These are phyloP conservation scores for Corvus hawaiiensis DNA, from an alignment of 2,113 vertebrate species.

Conservation along the genomic window DNA sequence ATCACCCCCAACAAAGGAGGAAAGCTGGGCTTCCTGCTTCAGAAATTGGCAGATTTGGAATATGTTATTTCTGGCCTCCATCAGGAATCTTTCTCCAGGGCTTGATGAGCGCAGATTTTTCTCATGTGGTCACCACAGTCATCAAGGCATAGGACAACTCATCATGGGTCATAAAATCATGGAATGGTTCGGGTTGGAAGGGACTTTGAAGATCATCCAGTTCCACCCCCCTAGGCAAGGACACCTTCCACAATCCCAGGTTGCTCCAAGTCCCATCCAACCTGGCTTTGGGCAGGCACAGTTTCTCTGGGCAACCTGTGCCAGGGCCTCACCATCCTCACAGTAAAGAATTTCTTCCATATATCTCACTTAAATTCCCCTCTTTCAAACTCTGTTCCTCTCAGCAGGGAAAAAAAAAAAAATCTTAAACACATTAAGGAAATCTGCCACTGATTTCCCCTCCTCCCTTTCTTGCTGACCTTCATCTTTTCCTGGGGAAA, in stretches of 20 bases:
- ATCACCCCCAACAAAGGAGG: not conserved
- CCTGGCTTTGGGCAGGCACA: not conserved
- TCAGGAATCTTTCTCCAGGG: not conserved
- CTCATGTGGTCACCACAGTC: not conserved
- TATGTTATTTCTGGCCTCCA: not conserved
- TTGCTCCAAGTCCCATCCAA: accelerated
- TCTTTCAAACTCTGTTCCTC: not conserved
- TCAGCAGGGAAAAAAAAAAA: not conserved
- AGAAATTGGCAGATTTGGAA: not conserved
- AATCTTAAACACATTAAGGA: not conserved
- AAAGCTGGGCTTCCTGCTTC: not conserved
- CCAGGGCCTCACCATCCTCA: accelerated
- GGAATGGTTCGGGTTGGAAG: not conserved
- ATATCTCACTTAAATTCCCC: not conserved
- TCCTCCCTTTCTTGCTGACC: not conserved
- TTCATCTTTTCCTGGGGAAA: not conserved
- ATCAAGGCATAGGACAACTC: not conserved
- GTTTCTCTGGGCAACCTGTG: not conserved
- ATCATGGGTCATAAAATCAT: not conserved
- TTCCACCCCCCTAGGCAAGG: not conserved
- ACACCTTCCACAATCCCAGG: not conserved
- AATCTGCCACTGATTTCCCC: not conserved
- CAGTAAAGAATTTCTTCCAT: not conserved
- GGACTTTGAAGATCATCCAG: too few relatives aligned
- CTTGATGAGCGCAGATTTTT: not conserved